Base-by-base conservation (phyloP, 2,888 invertebrate species). In the Mythimna albipuncta region DNA sequence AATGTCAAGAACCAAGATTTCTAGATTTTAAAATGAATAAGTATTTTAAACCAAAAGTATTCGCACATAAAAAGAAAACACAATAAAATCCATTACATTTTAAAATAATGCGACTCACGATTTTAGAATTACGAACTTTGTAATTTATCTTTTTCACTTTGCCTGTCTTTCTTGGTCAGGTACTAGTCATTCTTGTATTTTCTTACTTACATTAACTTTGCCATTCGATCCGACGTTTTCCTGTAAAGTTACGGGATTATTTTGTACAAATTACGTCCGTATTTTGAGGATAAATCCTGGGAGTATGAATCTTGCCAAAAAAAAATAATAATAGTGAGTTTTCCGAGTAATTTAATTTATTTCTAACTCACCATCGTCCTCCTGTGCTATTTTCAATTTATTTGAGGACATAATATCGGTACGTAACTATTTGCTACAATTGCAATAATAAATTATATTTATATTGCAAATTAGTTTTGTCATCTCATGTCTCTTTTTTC, bases 121-220 rank as follows among this genome's bases (percentile, higher is more conserved):
- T 71, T 73, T 58, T 21, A n/a, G 41, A 58, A 52, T 73, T 58
- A 70, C 32, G 32, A 21, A 11, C 41, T 26, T 58, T n/a, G 19
- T 35, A 58, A 73, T 73, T 79, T 58, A 50, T 52, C 52, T 71
- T 71, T 77, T 73, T 70, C 26, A 19, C 41, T 78, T 57, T 13
- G 13, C 13, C 69, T n/a, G 32, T 57, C 50, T 41, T 21, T 50
- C 19, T 47, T 69, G 32, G 32, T 50, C 21, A 32, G 32, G 11
- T 70, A 16, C 50, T 32, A 21, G 26, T 69, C 21, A n/a, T 52
- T 58, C 57, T 57, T 52, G 71, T 16, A 32, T 78, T 73, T 78
- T 72, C n/a, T 38, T 57, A 21, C 11, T 73, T 52, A 69, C 47
- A 47, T 69, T 19, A 58, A 35, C 32, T 63, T 72, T 32, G 32